Evolutionary conservation across 2,888 invertebrate species (phyloP).

Genomic region (Anoncus sp.): DNA sequence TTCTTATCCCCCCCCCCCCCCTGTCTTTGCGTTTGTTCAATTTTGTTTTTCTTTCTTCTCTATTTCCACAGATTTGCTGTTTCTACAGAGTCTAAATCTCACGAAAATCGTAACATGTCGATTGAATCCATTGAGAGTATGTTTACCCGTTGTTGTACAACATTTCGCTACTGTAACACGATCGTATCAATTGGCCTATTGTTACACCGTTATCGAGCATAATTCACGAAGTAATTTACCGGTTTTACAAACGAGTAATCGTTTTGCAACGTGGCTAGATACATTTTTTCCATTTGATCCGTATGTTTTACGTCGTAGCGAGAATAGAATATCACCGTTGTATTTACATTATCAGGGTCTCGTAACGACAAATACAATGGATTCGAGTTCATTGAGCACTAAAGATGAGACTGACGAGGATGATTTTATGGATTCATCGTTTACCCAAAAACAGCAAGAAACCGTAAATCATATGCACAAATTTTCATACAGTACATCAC

Average conservation of each 20-base stretch:
- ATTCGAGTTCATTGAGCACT: slow-evolving; percentile 10
- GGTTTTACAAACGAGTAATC: slow-evolving; percentile 84
- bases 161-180: slow-evolving; percentile 93
- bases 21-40: too few relatives aligned
- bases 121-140: slow-evolving; percentile 94
- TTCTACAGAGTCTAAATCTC: slow-evolving; percentile 92
- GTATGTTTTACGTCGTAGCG: slow-evolving; percentile 88
- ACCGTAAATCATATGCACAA: slow-evolving; percentile 62
- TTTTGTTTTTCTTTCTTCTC: slow-evolving; percentile 55
- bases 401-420: slow-evolving; percentile 68
- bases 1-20: too few relatives aligned
- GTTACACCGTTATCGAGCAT: slow-evolving; percentile 94
- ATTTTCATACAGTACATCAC: slow-evolving; percentile 69
- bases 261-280: slow-evolving; percentile 84
- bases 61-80: slow-evolving; percentile 89
- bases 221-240: slow-evolving; percentile 88
- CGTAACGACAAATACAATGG: slow-evolving; percentile 29
- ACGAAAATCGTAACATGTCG: slow-evolving; percentile 93
- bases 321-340: slow-evolving; percentile 81
- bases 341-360: slow-evolving; percentile 84
- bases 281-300: slow-evolving; percentile 97
- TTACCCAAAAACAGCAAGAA: slow-evolving; percentile 61
- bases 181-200: slow-evolving; percentile 95
- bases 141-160: slow-evolving; percentile 90
- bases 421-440: slow-evolving; percentile 68